Conservation (phyloP, 2,797 vertebrate species). For the Corythornis leucogaster region DNA sequence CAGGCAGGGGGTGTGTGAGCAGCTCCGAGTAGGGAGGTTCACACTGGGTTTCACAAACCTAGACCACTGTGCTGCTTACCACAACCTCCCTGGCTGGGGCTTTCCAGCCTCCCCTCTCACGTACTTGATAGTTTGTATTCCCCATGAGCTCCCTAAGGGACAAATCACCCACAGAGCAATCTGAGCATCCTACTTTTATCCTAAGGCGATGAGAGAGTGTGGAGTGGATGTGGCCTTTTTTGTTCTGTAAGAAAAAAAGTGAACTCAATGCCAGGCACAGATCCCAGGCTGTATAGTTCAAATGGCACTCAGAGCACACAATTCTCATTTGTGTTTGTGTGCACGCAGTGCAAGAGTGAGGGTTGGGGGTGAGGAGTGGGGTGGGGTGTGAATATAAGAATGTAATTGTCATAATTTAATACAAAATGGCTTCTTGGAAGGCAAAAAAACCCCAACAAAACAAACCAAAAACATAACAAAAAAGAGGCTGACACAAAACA, state of each 20-base stretch:
- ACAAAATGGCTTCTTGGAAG: conserved; percentile 71
- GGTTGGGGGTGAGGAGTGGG: not conserved
- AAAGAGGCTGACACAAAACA: conserved; percentile 58
- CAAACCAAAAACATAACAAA: not conserved
- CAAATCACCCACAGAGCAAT: not conserved
- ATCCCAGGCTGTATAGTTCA: conserved; percentile 47
- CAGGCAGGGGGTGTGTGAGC: not conserved
- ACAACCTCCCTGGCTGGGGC: not conserved
- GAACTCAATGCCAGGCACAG: conserved; percentile 44
- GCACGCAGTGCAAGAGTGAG: conserved; percentile 38
- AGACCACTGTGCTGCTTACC: not conserved
- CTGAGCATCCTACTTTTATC: not conserved
- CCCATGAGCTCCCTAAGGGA: not conserved
- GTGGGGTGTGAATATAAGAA: conserved; percentile 40
- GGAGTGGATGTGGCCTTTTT: conserved; percentile 22
- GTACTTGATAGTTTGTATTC: not conserved
- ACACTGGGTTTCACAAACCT: not conserved
- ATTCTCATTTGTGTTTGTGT: conserved; percentile 68
- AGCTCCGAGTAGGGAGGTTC: not conserved
- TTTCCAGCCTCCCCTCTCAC: not conserved
- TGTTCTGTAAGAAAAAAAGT: conserved; percentile 31
- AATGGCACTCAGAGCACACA: conserved; percentile 32
- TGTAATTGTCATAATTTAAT: conserved; percentile 72
- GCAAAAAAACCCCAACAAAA: not conserved
- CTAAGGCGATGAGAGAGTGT: conserved; percentile 8